phyloP scores from a whole-genome alignment of 2,888 invertebrate genomes.

The Cephus pulcher region DNA sequence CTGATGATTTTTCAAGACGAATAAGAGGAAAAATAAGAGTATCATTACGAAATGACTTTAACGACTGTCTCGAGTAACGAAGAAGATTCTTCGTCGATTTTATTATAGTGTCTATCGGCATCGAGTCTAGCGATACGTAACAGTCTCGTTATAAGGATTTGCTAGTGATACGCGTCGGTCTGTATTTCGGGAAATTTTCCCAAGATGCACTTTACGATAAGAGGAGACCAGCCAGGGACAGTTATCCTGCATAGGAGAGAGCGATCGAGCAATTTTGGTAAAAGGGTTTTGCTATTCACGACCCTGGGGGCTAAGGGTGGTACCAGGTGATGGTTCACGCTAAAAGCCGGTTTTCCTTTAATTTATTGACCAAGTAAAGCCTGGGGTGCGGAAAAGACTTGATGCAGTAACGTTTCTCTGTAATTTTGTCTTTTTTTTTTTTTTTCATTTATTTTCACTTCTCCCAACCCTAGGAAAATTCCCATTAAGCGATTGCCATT shows the following conservation, averaged over 20 bases:
- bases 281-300: constrained; percentile 61
- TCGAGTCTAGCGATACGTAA: background rate
- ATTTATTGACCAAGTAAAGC: constrained; percentile 40
- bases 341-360: constrained; percentile 59
- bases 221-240: constrained; percentile 19
- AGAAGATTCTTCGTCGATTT: background rate
- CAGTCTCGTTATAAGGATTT: background rate
- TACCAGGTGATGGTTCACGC: constrained; percentile 18
- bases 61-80: background rate
- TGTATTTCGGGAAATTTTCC: background rate
- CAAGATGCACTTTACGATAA: background rate
- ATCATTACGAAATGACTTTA: background rate
- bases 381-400: background rate
- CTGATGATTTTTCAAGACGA: background rate
- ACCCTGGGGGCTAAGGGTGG: constrained; percentile 19
- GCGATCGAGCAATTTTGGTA: constrained; percentile 61
- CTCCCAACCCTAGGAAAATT: constrained; percentile 1
- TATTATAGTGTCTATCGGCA: background rate
- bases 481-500: background rate
- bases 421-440: background rate
- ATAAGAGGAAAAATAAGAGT: background rate
- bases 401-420: background rate
- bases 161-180: background rate
- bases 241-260: constrained; percentile 42
- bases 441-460: constrained; percentile 4